These are phyloP conservation scores for Athalia cordata DNA, from an alignment of 2,888 invertebrate genomes.

Conservation along the genomic window DNA sequence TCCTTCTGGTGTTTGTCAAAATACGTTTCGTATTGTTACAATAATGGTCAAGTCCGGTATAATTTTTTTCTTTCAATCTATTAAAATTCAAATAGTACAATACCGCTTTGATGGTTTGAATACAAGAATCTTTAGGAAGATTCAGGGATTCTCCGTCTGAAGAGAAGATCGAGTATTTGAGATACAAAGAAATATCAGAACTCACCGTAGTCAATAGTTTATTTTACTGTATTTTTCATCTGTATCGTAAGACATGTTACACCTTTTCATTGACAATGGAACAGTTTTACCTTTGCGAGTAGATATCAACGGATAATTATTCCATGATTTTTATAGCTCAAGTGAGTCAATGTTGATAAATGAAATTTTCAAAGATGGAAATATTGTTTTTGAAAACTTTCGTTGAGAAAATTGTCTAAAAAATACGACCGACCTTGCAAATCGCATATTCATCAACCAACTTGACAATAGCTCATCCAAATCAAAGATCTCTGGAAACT, in stretches of 20 bases:
- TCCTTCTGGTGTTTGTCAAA: constrained; percentile 10
- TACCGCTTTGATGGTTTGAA: constrained; percentile 19
- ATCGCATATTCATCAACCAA: background rate
- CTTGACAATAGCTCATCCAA: background rate
- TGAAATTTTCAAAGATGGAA: background rate
- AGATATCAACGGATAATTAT: background rate
- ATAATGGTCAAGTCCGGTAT: constrained; percentile 45
- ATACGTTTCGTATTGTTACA: constrained; percentile 7
- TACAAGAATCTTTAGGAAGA: background rate
- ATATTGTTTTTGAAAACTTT: background rate
- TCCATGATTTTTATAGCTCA: background rate
- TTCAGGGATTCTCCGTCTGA: background rate
- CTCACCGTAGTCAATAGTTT: constrained; percentile 24
- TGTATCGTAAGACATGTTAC: background rate
- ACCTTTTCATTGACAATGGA: background rate
- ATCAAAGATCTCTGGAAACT: background rate
- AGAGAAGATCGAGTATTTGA: constrained; percentile 8
- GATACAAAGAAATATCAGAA: constrained; percentile 32
- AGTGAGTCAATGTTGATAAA: too few species aligned
- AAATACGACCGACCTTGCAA: background rate
- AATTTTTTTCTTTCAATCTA: constrained; percentile 22
- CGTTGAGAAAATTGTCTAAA: background rate
- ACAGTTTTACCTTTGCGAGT: background rate
- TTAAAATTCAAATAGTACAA: constrained; percentile 31
- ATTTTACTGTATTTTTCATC: constrained; percentile 38